Evolutionary conservation across 2,113 vertebrate genomes (phyloP), one percentile per base, ranked within the genome.

Genomic region (Psephotus haematonotus): DNA sequence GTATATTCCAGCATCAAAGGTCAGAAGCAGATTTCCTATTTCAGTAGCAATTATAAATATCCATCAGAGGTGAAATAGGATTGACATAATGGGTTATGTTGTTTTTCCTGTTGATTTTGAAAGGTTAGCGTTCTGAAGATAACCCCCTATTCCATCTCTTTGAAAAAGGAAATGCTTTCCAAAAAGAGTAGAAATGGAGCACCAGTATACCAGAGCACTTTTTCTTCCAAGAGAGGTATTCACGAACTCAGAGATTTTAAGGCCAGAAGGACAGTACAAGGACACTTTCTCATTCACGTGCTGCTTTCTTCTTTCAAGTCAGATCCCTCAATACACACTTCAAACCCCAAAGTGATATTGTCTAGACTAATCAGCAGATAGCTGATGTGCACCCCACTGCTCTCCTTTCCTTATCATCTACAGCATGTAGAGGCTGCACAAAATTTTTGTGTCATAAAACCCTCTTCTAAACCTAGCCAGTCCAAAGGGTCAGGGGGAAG

Each of bases 1-100:
- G 70, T 86, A 83, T 86, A 93, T 94, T 94, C 65, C 50, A 91
- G 57, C 69, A 84, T 47, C 90, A 96, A 95, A 96, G 91, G 96
- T 97, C 95, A 95, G 68, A 92, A 88, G 44, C 41, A 86, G 78
- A 94, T 84, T 94, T 96, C 44, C 25, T 86, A 16, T 94, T 93
- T 91, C 57, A 90, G 67, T 41, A 84, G 68, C 63, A 93, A 97
- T 96, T 97, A 96, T 94, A 96, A 96, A 87, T 88, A 96, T 41
- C 53, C 71, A 91, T 93, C 60, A 85, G 71, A 97, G 67, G 87
- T 72, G 65, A 93, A 94, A 94, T 3, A 84, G 67, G 52, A 83
- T 65, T 91, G 90, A 90, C 90, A 85, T 77, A 47, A 47, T 88
- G 71, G 49, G 55, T 94, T 88, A 86, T 7, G 4, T 37, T 87